Percentiles rank a stretch among this genome's conserved stretches.
Evolutionary conservation across 2,797 vertebrate genomes (phyloP).

Genomic region (Epinephelus awoara): DNA sequence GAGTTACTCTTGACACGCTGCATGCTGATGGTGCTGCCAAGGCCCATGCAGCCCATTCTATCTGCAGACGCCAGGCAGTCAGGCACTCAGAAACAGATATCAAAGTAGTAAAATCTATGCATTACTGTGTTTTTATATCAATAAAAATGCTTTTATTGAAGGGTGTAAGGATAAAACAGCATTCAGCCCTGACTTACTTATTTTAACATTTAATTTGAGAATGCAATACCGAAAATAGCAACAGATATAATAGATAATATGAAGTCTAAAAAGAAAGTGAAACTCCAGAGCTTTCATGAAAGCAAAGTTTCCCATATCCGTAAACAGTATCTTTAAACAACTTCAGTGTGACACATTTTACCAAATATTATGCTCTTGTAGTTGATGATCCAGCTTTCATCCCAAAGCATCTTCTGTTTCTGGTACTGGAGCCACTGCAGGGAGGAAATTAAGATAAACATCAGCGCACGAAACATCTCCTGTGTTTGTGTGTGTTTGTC

Average conservation of each 20-base stretch:
- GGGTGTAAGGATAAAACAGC: neutral
- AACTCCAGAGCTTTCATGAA: neutral
- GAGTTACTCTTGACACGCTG: conserved; percentile 79
- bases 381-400: conserved; percentile 89
- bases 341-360: conserved; percentile 60
- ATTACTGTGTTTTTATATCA: neutral
- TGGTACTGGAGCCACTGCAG: conserved; percentile 88
- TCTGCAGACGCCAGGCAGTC: conserved; percentile 59
- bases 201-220: neutral
- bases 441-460: conserved; percentile 22
- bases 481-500: conserved; percentile 5
- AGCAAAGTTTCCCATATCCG: neutral
- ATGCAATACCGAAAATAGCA: neutral
- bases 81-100: neutral
- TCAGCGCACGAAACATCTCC: neutral
- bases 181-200: neutral
- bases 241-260: neutral
- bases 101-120: no score
- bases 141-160: neutral
- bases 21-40: conserved; percentile 79
- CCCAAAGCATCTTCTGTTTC: conserved; percentile 90
- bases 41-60: conserved; percentile 69
- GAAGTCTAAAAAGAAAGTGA: neutral
- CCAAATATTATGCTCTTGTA: conserved; percentile 86
- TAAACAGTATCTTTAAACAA: neutral